A percentile compares a stretch with the other conserved stretches of the same genome.
Conservation (phyloP, 2,797 vertebrate genomes). For the Prionace glauca region DNA sequence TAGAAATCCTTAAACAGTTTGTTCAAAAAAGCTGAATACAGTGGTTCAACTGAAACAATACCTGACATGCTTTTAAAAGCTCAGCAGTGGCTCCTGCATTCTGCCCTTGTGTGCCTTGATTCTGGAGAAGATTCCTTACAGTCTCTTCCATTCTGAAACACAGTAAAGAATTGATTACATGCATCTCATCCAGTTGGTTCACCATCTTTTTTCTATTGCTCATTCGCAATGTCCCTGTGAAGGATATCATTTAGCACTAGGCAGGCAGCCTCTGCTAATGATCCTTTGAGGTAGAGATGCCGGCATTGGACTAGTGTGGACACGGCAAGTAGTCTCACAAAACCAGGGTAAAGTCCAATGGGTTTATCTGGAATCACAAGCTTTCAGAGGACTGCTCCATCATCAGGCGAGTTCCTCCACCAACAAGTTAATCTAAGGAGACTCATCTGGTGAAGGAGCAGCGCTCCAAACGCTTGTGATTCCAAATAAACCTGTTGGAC, state of each 20-base stretch:
- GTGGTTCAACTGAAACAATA: slow-evolving; percentile 47
- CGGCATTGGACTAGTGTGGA: too few species aligned
- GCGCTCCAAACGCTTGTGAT: too few species aligned
- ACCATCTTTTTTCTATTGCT: neutral
- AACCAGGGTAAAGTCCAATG: too few species aligned
- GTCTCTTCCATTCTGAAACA: slow-evolving; percentile 82
- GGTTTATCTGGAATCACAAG: too few species aligned
- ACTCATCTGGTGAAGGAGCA: too few species aligned
- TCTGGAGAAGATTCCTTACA: slow-evolving; percentile 75
- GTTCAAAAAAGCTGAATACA: neutral
- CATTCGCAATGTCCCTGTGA: neutral
- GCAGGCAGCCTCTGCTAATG: neutral
- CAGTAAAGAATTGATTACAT: slow-evolving; percentile 11
- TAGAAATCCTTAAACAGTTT: neutral
- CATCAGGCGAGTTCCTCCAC: too few species aligned
- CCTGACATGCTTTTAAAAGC: slow-evolving; percentile 75
- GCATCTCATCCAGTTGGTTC: neutral
- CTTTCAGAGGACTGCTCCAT: too few species aligned
- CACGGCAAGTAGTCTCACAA: too few species aligned
- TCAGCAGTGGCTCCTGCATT: slow-evolving; percentile 67
- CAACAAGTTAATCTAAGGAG: too few species aligned
- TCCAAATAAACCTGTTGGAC: too few species aligned
- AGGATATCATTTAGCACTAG: neutral
- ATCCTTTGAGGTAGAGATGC: neutral
- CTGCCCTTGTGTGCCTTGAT: slow-evolving; percentile 66